Evolutionary conservation across 2,113 vertebrate species (phyloP).

Genomic region (Dasypus novemcinctus): DNA sequence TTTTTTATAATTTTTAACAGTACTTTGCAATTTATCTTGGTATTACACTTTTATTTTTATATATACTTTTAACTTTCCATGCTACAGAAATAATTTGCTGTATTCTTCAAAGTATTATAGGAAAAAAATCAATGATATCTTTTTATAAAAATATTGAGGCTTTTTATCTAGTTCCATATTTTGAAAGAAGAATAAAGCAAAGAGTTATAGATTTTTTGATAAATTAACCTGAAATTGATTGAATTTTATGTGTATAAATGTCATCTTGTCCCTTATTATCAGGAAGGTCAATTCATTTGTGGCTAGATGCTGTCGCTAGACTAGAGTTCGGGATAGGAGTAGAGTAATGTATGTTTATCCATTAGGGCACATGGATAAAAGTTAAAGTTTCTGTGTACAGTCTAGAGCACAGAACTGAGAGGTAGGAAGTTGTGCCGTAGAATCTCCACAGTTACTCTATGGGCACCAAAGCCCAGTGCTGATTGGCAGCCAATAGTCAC

Average conservation of each 20-base stretch:
- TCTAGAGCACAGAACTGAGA: neutral
- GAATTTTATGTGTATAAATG: neutral
- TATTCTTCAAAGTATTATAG: neutral
- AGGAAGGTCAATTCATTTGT: neutral
- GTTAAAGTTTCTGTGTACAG: neutral
- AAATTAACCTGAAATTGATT: neutral
- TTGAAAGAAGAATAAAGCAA: neutral
- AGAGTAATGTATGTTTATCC: too few relatives aligned
- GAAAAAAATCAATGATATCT: neutral
- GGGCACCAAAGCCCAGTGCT: neutral
- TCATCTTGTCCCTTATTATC: neutral
- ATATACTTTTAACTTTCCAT: neutral
- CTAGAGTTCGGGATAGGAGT: neutral
- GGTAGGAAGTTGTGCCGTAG: neutral
- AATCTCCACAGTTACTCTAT: fast-evolving
- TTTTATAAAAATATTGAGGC: neutral
- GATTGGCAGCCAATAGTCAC: neutral
- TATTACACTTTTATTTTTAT: neutral
- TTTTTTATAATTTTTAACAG: neutral
- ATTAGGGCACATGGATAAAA: neutral
- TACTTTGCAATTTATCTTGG: constrained; percentile 2
- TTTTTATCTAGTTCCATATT: neutral
- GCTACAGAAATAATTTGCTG: neutral
- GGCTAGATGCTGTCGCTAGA: neutral
- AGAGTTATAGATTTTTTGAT: neutral